Conservation (phyloP, 2,113 vertebrate species). For the Vulpes vulpes region DNA sequence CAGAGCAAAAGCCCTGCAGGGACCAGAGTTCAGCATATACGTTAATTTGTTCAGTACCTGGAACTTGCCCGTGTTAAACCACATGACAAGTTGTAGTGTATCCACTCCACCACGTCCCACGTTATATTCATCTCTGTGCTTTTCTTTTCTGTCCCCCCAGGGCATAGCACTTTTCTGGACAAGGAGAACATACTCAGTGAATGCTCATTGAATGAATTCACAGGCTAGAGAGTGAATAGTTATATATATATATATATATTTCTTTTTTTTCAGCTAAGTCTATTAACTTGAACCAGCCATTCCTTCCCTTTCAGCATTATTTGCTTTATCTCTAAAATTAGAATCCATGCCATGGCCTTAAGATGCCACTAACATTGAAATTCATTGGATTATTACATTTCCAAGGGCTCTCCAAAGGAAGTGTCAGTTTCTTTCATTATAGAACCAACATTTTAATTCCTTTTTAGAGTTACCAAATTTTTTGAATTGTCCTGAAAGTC, state of each 20-base stretch:
- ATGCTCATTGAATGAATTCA: background rate
- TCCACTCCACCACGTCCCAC: rapidly evolving
- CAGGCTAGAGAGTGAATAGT: background rate
- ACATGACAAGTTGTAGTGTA: background rate
- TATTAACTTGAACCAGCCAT: background rate
- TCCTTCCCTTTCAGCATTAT: background rate
- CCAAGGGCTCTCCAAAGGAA: background rate
- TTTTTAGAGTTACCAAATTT: background rate
- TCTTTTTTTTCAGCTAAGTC: background rate
- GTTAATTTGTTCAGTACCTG: no score
- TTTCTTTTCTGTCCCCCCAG: background rate
- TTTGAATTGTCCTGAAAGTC: background rate
- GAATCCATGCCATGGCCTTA: background rate
- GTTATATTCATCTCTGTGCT: background rate
- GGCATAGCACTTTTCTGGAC: background rate
- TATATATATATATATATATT: background rate
- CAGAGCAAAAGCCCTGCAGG: background rate
- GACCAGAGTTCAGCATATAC: rapidly evolving
- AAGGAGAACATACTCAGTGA: background rate
- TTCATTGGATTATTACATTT: background rate
- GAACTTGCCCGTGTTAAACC: background rate
- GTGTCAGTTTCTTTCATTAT: background rate
- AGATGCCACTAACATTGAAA: background rate
- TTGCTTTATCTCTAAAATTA: slow-evolving; percentile 15
- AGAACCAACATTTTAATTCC: background rate